Evolutionary conservation across 2,888 invertebrate species (phyloP), one percentile per base, ranked within the genome.

Genomic region (Lasioglossum zephyrum): DNA sequence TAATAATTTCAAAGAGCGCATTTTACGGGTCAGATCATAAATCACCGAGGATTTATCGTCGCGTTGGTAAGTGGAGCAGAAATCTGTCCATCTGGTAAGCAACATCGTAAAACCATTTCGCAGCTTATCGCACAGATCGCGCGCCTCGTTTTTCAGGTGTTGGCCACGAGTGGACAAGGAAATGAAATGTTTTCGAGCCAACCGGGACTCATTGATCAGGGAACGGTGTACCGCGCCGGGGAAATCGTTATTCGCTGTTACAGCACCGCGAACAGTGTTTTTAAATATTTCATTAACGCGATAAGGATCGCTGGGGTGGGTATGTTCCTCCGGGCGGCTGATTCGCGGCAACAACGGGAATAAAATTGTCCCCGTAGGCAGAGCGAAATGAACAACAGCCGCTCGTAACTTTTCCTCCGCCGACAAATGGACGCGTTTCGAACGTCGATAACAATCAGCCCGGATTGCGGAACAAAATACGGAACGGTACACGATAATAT

Each of bases 201-300:
- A 11, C n/a, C 16, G 4, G 18, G 16, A 26, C 39, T 57, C 73
- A 31, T 76, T 22, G 69, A 69, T 69, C 73, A 53, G 60, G 3
- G 26, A 60, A 26, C 26, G 60, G 60, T 9, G 22, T 26, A 60
- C n/a, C n/a, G n/a, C 60, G 13, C n/a, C n/a, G 9, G 39, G 26
- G 53, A 47, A 49, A 66, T 36, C 53, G 63, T 31, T 57, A 39
- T 39, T 39, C 39, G 39, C n/a, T 26, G 75, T 69, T 82, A 49
- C 57, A 9, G n/a, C 44, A 13, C 22, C 57, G 60, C 47, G 57
- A 44, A 69, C 66, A 69, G n/a, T 47, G 72, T 18, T 49, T 73
- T 72, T 72, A 81, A 81, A 83, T 72, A 72, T 73, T 83, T 63
- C 75, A 81, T 76, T 36, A 44, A 69, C 41, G 22, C 49, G 82